Conservation (phyloP, 2,797 vertebrate genomes). For the Aeoliscus strigatus region DNA sequence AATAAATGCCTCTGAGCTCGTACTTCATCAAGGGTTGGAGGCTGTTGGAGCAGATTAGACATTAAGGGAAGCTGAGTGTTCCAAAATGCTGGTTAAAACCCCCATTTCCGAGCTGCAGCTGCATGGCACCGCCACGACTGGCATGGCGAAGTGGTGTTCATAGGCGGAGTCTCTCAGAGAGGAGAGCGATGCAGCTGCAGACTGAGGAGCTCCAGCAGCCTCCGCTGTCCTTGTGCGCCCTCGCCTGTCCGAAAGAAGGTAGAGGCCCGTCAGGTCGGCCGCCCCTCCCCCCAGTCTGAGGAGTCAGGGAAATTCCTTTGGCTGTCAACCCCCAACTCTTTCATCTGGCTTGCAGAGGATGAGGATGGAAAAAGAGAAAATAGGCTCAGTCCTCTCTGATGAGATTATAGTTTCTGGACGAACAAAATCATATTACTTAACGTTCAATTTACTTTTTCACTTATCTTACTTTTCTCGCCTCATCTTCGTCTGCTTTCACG, state of each 20-base stretch:
- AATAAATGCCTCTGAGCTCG: too few relatives aligned
- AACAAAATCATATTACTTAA: too few relatives aligned
- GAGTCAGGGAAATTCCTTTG: conserved; percentile 64
- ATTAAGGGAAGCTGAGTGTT: too few relatives aligned
- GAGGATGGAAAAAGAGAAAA: too few relatives aligned
- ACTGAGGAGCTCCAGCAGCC: conserved; percentile 28
- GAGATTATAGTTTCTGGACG: too few relatives aligned
- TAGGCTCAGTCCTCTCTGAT: too few relatives aligned
- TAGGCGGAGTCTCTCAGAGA: conserved; percentile 29
- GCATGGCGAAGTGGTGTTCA: conserved; percentile 3
- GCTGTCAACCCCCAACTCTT: conserved; percentile 46
- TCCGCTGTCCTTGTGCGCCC: conserved; percentile 80
- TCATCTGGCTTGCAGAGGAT: conserved; percentile 41
- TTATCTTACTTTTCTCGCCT: too few relatives aligned
- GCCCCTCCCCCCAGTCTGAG: conserved; percentile 24
- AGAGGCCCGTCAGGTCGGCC: conserved; percentile 20
- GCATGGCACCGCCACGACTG: neutral
- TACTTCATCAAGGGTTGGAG: too few relatives aligned
- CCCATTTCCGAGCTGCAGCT: neutral
- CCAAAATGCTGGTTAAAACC: too few relatives aligned
- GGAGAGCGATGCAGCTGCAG: conserved; percentile 9
- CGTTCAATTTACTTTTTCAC: too few relatives aligned
- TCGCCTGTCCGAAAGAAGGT: conserved; percentile 71
- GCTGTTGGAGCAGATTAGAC: too few relatives aligned
- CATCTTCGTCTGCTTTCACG: too few relatives aligned